phyloP scores from a whole-genome alignment of 2,797 vertebrate species.

The Enteromius paludinosus region DNA sequence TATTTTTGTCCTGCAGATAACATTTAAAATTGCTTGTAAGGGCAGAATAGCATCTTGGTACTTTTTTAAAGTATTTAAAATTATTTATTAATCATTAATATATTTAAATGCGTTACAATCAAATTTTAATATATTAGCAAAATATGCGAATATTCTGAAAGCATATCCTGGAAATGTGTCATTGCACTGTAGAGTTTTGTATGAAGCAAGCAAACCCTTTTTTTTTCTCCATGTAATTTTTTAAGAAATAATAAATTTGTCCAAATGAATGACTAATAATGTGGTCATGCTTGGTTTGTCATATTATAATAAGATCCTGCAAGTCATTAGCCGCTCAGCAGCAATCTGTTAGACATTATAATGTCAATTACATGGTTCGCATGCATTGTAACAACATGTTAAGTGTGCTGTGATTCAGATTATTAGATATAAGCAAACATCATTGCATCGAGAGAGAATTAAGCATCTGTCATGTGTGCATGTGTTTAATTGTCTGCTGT shows the following conservation, averaged over 20 bases:
- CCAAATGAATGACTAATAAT: constrained; percentile 34
- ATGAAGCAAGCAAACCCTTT: neutral
- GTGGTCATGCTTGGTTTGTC: constrained; percentile 19
- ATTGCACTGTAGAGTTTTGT: constrained; percentile 59
- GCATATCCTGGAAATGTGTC: constrained; percentile 9
- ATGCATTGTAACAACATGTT: neutral
- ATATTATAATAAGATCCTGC: neutral
- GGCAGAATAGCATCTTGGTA: neutral
- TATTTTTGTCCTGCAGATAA: constrained; percentile 29
- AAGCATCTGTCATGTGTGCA: constrained; percentile 19
- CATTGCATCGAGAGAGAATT: neutral
- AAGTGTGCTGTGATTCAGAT: constrained; percentile 1
- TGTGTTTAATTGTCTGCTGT: constrained; percentile 36
- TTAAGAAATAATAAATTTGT: neutral
- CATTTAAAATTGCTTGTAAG: constrained; percentile 2
- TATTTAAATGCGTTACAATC: constrained; percentile 64
- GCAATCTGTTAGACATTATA: neutral
- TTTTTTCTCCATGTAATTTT: neutral
- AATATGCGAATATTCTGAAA: constrained; percentile 43
- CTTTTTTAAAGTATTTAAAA: constrained; percentile 25
- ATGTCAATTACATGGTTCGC: neutral
- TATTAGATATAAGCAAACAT: constrained; percentile 2
- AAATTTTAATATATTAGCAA: constrained; percentile 66
- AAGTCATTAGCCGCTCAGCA: constrained; percentile 10
- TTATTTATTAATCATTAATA: constrained; percentile 50